Base-by-base conservation (phyloP, 2,113 vertebrate species). In the Okapia johnstoni region DNA sequence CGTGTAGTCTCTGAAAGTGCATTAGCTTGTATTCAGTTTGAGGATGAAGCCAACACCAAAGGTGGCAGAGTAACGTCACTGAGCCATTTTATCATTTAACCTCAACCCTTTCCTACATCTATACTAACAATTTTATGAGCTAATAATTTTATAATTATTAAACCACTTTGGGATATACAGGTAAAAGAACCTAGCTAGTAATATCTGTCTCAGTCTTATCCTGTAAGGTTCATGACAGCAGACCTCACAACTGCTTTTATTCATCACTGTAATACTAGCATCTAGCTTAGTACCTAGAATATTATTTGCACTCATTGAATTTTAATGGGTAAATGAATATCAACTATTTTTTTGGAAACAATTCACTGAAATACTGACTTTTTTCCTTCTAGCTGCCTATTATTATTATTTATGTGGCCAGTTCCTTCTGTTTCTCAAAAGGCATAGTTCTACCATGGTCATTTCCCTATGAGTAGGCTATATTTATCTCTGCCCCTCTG, bases 161-260 rank as follows among this genome's bases (percentile, higher is more conserved):
- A 48, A 40, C 28, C 33, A 54, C 19, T 54, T 92, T 76, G 16
- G 43, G 25, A 17, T 63, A 33, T 57, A 8, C 6, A 58, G 55
- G 17, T 21, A 33, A 89, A 66, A 30, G 9, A 19, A 17, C 14
- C 58, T 17, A 48, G 28, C 17, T 12, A 61, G 0, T 30, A 17
- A 19, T 23, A 40, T 46, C 3, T 76, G 7, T 30, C 5, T 81
- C 11, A 55, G 17, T 70, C 12, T 40, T 88, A n/a, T 14, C 79
- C 4, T 55, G 0, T 13, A 40, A 81, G 8, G 1, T 46, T 43
- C 12, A 5, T 77, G 25, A 30, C 1, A 50, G 33, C 6, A 25
- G 8, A 50, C 6, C 6, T 28, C 15, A 77, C 40, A n/a, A 77
- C 13, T 76, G 63, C 40, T 90, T 46, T 84, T 40, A 58, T 10